Evolutionary conservation across 2,888 invertebrate genomes (phyloP).

Genomic region (Philopedon plagiatum): DNA sequence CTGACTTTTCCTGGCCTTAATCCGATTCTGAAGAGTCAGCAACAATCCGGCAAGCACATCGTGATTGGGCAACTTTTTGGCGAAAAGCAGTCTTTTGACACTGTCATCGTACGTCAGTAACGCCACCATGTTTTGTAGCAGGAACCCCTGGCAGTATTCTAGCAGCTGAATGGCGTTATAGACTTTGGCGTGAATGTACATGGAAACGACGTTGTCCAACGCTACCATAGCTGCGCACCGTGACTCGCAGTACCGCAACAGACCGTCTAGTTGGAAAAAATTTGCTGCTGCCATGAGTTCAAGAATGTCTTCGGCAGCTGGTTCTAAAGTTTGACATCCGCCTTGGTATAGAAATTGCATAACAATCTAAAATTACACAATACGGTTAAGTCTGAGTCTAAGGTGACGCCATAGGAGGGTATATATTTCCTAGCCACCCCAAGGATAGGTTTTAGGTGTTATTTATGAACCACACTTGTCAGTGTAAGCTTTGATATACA

Average conservation of each 20-base stretch:
- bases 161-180: slow-evolving; percentile 89
- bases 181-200: slow-evolving; percentile 95
- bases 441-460: too few relatives aligned
- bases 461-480: too few relatives aligned
- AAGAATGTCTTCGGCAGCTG: slow-evolving; percentile 85
- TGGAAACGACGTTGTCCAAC: slow-evolving; percentile 90
- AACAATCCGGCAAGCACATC: slow-evolving; percentile 89
- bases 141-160: slow-evolving; percentile 92
- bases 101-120: slow-evolving; percentile 91
- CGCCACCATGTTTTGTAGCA: slow-evolving; percentile 96
- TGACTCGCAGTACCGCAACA: slow-evolving; percentile 88
- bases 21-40: slow-evolving; percentile 84
- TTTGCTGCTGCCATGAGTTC: slow-evolving; percentile 93
- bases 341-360: slow-evolving; percentile 96
- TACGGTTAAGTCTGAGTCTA: too few relatives aligned
- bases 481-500: too few relatives aligned
- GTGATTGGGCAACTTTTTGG: slow-evolving; percentile 90
- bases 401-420: too few relatives aligned
- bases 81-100: slow-evolving; percentile 88
- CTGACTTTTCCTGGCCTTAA: slow-evolving; percentile 74
- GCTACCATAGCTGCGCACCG: slow-evolving; percentile 88
- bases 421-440: too few relatives aligned
- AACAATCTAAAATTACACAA: slow-evolving; percentile 77
- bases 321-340: slow-evolving; percentile 83
- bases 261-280: slow-evolving; percentile 90